phyloP scores from a whole-genome alignment of 2,797 vertebrate species.

The Pristis pectinata region DNA sequence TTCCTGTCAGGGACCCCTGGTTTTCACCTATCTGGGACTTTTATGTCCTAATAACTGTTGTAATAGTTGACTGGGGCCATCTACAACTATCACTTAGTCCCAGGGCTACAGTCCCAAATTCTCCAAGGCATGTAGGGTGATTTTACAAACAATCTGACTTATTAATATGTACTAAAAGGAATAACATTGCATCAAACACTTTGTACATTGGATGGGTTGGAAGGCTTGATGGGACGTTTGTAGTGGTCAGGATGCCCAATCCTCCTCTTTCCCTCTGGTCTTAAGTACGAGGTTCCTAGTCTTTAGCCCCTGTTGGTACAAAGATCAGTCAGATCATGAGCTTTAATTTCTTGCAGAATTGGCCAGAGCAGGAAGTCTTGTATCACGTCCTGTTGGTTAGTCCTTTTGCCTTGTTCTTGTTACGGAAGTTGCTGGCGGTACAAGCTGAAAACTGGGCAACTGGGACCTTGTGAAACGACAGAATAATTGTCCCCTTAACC shows the following conservation, averaged over 20 bases:
- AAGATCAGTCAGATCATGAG: not conserved
- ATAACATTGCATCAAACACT: not conserved
- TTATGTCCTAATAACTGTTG: no score
- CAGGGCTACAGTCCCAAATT: not conserved
- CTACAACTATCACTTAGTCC: not conserved
- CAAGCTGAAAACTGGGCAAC: not conserved
- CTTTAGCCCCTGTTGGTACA: not conserved
- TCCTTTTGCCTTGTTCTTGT: no score
- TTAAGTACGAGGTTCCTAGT: not conserved
- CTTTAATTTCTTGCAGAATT: not conserved
- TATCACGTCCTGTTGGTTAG: no score
- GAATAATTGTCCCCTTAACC: no score
- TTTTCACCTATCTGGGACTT: not conserved
- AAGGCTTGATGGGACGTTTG: no score
- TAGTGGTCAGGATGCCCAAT: no score
- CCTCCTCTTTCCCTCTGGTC: not conserved
- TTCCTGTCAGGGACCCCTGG: not conserved
- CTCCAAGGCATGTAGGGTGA: not conserved
- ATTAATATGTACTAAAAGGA: not conserved
- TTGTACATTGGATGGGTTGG: no score
- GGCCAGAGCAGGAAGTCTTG: not conserved
- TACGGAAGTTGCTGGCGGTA: not conserved
- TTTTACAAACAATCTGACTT: not conserved
- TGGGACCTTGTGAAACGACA: not conserved
- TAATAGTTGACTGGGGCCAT: not conserved